Evolutionary conservation across 1,140 invertebrate species (phyloP), one percentile per base, ranked within the genome.

Genomic region (Euura lappo): DNA sequence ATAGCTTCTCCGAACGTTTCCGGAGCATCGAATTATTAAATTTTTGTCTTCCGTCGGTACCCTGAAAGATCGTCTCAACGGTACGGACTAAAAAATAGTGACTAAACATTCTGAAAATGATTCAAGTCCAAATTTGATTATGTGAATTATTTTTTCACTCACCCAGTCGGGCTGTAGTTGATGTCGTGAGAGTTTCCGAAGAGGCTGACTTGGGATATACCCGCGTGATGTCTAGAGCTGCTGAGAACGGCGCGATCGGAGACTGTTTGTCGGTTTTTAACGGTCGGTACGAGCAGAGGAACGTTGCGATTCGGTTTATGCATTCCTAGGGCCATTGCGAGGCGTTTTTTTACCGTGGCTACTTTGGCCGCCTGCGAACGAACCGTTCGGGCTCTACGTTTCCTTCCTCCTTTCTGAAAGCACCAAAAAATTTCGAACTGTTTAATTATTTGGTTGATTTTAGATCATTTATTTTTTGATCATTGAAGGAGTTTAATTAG

Each of bases 301-400:
- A 64, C 76, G 75, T n/a, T 72, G 81, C 84, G 65, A 82, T 82
- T 66, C 76, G 84, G 79, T 28, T 80, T 81, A 68, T 82, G 73
- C 44, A 89, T 86, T 43, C 87, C 87, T 13, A 90, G 75, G 11
- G 85, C 80, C 11, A 75, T 65, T 2, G 88, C 87, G 11, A 89
- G 74, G 28, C 88, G 82, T 70, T 79, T 82, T 77, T 87, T 89
- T 3, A 82, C 82, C 10, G 83, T 82, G 76, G 80, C 86, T 73
- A 78, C 68, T 60, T 69, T 72, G 44, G 76, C 66, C 45, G 78
- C 76, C 47, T 78, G 65, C n/a, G 78, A 82, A 7, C 79, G 81
- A 4, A 79, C 76, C 6, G 77, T 81, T 11, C 78, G 74, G n/a
- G 75, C 79, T 11, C 78, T 76, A 71, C 78, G 77, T n/a, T 28